Evolutionary conservation across 2,797 vertebrate species (phyloP), one percentile per base, ranked within the genome.

Genomic region (Spea hammondii): DNA sequence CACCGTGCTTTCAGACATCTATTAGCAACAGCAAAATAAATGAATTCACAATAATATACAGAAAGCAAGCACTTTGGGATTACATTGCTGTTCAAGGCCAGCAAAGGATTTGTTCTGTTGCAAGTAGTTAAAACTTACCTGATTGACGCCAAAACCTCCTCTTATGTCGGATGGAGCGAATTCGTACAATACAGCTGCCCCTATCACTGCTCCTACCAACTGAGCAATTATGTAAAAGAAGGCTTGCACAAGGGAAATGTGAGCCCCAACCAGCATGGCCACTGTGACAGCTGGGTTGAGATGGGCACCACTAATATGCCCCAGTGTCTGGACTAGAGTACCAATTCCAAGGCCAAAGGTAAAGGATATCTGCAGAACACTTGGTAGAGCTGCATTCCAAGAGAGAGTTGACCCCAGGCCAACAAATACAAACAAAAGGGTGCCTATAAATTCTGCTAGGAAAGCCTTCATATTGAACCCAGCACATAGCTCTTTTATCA

Each of bases 241-340:
- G 11, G 72, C 55, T 66, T 81, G 83, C 17, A 74, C 70, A 4
- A 84, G 11, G 44, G 74, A 73, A 48, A 84, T 73, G 6, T 77
- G 78, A 54, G 82, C 68, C 12, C 75, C 78, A 13, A 81, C 44
- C 1, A 79, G 67, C 11, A 78, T 76, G n/a, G 81, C 82, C 45
- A 82, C n/a, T 55, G 76, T 82, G 12, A 83, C 83, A 6, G 83
- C 83, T 47, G 82, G 83, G 59, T 83, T 84, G n/a, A 84, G 59
- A 45, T 84, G 82, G n/a, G 78, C 81, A 4, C 83, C 83, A 49
- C 83, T 84, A 51, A 84, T 78, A 60, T 84, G 83, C 7, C 83
- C 80, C 14, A 77, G 59, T 4, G 65, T 46, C 73, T 84, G 83
- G 2, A 83, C 76, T 62, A 81, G 70, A 6, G 81, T 79, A 59